Evolutionary conservation across 2,113 vertebrate species (phyloP), one percentile per base, ranked within the genome.

Genomic region (Callocephalon fimbriatum): DNA sequence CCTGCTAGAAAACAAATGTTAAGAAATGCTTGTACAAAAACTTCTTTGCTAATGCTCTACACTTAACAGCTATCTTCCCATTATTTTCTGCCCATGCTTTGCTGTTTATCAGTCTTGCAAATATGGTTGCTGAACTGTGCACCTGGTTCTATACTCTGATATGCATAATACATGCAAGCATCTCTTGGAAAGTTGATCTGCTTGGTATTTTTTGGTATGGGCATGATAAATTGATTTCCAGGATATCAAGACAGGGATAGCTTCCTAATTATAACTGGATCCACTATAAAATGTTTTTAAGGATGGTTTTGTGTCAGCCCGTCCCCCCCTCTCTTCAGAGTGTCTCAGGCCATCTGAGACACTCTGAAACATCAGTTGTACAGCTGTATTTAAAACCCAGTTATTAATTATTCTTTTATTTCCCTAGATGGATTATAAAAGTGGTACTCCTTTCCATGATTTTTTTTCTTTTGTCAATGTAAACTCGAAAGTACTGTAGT

Each of bases 1-100:
- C 48, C 21, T 3, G 4, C 42, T 81, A 63, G 42, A 87, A 84
- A 95, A 72, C 32, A 83, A 75, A 87, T 51, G 58, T 77, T 56
- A 93, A 94, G 82, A 96, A 88, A 65, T 65, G 42, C 82, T 90
- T 61, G 22, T 58, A 44, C 62, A 66, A 68, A 86, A 74, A 2
- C 3, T 13, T 63, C 53, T 70, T 38, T 87, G 71, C 22, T 78
- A 32, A 22, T 86, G 31, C 21, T 86, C 32, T 84, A 2, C 31
- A 22, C 20, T 75, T 78, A 48, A 44, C 2, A 68, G 31, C 37
- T 91, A 6, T 22, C 48, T 86, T 86, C 37, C 27, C 12, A 2
- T 77, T 80, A 26, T 62, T 65, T 79, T 89, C 91, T 88, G 29
- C 37, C 25, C 15, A 0, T 59, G 26, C 38, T 88, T 92, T 88